A percentile compares a stretch with the other conserved stretches of the same genome.
Conservation (phyloP, 2,797 vertebrate species). For the Peromyscus nudipes region DNA sequence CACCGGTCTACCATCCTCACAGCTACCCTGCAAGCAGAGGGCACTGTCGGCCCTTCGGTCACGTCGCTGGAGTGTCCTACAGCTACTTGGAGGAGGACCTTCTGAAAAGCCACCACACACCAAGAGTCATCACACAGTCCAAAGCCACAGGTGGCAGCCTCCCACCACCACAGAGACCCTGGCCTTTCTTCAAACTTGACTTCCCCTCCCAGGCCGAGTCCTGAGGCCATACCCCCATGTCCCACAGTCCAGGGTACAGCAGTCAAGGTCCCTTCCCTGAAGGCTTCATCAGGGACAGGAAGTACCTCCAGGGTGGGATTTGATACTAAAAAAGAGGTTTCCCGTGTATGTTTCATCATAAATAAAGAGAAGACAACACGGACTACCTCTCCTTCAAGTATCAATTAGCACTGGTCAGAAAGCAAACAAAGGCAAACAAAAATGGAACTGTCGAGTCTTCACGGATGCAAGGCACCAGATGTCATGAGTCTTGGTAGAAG, state of each 20-base stretch:
- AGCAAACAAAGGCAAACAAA: background rate
- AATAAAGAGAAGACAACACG: slow-evolving; percentile 82
- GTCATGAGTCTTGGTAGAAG: background rate
- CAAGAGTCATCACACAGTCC: accelerated
- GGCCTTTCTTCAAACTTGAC: background rate
- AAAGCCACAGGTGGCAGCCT: accelerated
- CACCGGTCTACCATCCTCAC: slow-evolving; percentile 76
- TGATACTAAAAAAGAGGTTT: slow-evolving; percentile 83
- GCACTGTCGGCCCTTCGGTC: background rate
- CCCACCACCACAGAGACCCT: accelerated
- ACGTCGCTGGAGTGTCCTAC: background rate
- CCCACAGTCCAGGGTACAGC: background rate
- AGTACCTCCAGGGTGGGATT: slow-evolving; percentile 76
- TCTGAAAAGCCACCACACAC: background rate
- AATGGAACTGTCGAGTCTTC: background rate
- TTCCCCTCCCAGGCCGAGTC: background rate
- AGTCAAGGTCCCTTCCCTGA: slow-evolving; percentile 58
- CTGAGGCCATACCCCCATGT: too few relatives aligned
- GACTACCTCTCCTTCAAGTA: slow-evolving; percentile 82
- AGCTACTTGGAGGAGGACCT: background rate
- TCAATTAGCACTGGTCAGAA: slow-evolving; percentile 57
- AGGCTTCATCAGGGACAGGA: slow-evolving; percentile 62
- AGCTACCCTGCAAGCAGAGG: slow-evolving; percentile 54
- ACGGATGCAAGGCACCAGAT: accelerated
- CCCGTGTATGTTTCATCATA: slow-evolving; percentile 83